Conservation (phyloP, 2,888 invertebrate species). For the Drosophila algonquin region DNA sequence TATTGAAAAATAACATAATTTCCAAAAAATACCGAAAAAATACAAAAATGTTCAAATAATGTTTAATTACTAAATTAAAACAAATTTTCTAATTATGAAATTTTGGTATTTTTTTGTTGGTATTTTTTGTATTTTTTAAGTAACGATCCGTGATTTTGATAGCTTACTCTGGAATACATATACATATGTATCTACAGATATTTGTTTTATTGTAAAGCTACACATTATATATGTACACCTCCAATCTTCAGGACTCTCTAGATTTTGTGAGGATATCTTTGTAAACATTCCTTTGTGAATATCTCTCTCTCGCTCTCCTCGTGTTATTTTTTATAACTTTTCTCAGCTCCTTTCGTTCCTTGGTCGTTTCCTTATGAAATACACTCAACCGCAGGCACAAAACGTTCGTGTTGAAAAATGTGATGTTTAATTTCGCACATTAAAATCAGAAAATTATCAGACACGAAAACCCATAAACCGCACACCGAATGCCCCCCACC, state of each 20-base stretch:
- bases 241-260: background rate
- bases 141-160: no score
- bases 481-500: slow-evolving; percentile 68
- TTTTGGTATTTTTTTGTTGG: no score
- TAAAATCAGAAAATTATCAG: slow-evolving; percentile 82
- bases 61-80: no score
- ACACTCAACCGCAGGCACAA: slow-evolving; percentile 9
- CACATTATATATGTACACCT: background rate
- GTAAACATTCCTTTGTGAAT: background rate
- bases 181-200: no score
- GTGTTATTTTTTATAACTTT: background rate
- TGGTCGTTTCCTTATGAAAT: slow-evolving; percentile 13
- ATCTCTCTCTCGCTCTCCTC: background rate
- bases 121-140: no score
- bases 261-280: background rate
- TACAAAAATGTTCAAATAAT: no score
- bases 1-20: no score
- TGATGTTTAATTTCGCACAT: slow-evolving; percentile 83
- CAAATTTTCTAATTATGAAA: no score
- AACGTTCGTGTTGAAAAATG: slow-evolving; percentile 82
- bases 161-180: no score
- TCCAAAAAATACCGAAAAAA: no score
- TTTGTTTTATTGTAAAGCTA: no score
- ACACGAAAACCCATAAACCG: slow-evolving; percentile 81
- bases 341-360: background rate